Conservation (phyloP, 2,113 vertebrate species). For the Hipposideros armiger region DNA sequence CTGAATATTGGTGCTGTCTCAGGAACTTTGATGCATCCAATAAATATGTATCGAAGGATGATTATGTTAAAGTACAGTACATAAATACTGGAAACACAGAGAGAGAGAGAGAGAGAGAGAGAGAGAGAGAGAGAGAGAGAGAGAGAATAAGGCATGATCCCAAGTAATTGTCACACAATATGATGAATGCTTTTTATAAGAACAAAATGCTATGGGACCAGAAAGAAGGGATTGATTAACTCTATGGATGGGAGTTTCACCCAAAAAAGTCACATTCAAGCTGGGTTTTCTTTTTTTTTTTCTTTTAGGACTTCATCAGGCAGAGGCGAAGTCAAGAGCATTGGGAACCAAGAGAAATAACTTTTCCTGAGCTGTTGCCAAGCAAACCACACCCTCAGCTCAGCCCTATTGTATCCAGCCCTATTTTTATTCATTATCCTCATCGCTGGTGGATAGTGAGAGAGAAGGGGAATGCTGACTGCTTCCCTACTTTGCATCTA, state of each 20-base stretch:
- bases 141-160: neutral
- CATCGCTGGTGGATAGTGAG: neutral
- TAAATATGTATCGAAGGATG: slow-evolving; percentile 41
- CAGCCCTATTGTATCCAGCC: slow-evolving; percentile 60
- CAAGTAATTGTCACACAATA: slow-evolving; percentile 20
- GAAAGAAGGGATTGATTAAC: slow-evolving; percentile 61
- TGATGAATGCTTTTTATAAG: slow-evolving; percentile 55
- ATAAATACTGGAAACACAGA: slow-evolving; percentile 3
- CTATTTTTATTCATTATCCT: slow-evolving; percentile 76
- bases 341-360: slow-evolving; percentile 71
- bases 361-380: slow-evolving; percentile 70
- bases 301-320: slow-evolving; percentile 54
- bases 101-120: neutral
- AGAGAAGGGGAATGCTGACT: neutral
- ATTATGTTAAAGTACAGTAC: slow-evolving; percentile 18
- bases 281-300: neutral
- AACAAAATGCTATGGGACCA: slow-evolving; percentile 19
- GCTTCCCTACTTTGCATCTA: slow-evolving; percentile 9
- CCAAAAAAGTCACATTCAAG: slow-evolving; percentile 24
- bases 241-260: slow-evolving; percentile 21
- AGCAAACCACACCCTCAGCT: slow-evolving; percentile 67
- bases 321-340: slow-evolving; percentile 50
- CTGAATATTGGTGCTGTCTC: neutral
- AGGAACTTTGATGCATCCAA: slow-evolving; percentile 48
- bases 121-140: neutral